Evolutionary conservation across 1,140 invertebrate genomes (phyloP), one percentile per base, ranked within the genome.

Genomic region (Zaprionus ghesquierei): DNA sequence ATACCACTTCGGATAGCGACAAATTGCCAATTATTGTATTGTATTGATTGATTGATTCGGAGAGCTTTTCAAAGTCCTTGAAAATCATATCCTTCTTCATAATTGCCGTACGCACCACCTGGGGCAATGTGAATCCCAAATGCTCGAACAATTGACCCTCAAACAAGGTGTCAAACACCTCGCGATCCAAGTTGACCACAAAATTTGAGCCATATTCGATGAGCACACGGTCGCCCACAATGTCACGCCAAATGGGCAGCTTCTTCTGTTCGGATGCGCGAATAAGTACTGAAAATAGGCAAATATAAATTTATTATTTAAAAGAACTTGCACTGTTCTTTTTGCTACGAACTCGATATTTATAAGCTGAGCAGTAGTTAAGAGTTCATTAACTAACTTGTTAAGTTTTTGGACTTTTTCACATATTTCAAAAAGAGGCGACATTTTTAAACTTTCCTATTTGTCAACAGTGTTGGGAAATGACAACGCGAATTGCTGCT

Each of bases 91-190:
- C 79, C 25, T 92, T 92, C 22, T 81, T 84, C 89, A 92, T 91
- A n/a, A 92, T 92, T 0, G 81, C 89, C 5, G 90, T 92, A 0
- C 91, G 89, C 15, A 92, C 20, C 5, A 84, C 91, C 1, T 73
- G 27, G 2, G 90, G 90, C 27, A 98, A 89, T 22, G 94, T 87
- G 79, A 95, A 97, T 3, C 96, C 96, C 6, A 97, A 77, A 64
- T 94, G 94, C 85, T 97, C 95, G 92, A 97, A 94, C 2, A 96
- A 85, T 91, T 96, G 95, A 0, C 95, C 95, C 91, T 97, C 96
- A 6, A 94, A 94, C 70, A 98, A 95, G 2, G 95, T 93, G 63
- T 96, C 94, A 69, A 95, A 95, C 6, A 97, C 92, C 41, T 95
- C 92, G 3, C 79, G 63, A 35, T 80, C 76, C 60, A 96, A 95